phyloP scores from a whole-genome alignment of 2,113 vertebrate species.

The Hystrix brachyura region DNA sequence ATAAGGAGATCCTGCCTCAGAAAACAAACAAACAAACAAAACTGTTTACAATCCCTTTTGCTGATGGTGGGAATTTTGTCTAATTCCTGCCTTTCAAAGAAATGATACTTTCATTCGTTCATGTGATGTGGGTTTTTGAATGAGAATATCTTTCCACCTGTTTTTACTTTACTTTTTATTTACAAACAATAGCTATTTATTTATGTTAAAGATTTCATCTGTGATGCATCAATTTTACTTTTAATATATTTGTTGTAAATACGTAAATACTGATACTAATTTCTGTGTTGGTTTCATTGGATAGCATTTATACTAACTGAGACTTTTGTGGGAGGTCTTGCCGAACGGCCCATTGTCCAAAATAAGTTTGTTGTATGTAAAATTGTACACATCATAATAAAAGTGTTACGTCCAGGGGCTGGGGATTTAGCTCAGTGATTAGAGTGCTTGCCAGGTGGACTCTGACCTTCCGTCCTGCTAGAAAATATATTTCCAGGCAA shows the following conservation, averaged over 20 bases:
- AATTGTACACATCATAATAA: neutral
- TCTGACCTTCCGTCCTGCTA: too few species aligned
- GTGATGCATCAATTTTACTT: neutral
- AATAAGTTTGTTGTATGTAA: neutral
- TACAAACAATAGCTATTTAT: neutral
- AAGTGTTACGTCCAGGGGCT: too few species aligned
- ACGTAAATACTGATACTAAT: neutral
- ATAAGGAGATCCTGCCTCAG: too few species aligned
- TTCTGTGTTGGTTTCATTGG: neutral
- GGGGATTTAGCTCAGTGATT: too few species aligned
- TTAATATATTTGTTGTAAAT: neutral
- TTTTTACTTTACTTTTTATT: neutral
- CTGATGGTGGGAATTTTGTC: neutral
- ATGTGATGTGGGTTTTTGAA: neutral
- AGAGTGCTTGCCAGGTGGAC: too few species aligned
- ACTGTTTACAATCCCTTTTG: neutral
- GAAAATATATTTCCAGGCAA: too few species aligned
- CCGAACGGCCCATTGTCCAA: neutral
- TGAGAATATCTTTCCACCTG: neutral
- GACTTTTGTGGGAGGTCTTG: neutral
- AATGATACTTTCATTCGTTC: neutral
- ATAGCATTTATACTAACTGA: neutral
- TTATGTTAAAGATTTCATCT: neutral
- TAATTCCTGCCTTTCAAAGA: neutral
- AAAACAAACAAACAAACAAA: too few species aligned